Evolutionary conservation across 2,888 invertebrate genomes (phyloP).

Genomic region (Tetragonula carbonaria): DNA sequence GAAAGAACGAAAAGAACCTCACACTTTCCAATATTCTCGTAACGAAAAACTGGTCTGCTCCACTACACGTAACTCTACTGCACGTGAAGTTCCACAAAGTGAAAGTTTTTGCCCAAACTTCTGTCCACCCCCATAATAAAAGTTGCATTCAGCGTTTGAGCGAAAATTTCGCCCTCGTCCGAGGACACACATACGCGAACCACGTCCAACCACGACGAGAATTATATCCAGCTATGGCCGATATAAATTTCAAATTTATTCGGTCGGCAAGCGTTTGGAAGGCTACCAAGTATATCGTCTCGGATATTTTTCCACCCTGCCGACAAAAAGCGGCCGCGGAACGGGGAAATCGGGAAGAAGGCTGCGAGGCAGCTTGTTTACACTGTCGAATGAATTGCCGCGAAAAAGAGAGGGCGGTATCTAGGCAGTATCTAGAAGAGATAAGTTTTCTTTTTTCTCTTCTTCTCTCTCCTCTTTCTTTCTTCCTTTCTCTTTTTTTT

Average conservation of each 20-base stretch:
- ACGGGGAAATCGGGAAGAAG: background rate
- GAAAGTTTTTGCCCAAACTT: background rate
- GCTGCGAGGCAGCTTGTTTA: constrained; percentile 5
- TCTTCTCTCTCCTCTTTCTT: too few species aligned
- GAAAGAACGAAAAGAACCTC: too few species aligned
- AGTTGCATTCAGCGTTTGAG: background rate
- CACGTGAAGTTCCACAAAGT: background rate
- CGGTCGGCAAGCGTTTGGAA: constrained; percentile 42
- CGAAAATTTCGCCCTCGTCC: too few species aligned
- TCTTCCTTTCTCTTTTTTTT: too few species aligned
- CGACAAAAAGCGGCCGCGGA: constrained; percentile 20
- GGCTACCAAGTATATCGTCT: constrained; percentile 47
- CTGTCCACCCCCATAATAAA: background rate
- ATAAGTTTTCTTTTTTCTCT: background rate
- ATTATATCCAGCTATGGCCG: constrained; percentile 12
- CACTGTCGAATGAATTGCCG: constrained; percentile 4
- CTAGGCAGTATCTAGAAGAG: background rate
- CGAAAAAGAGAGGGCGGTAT: background rate
- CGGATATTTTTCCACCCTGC: constrained; percentile 22
- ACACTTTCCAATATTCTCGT: too few species aligned
- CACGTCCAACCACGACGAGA: background rate
- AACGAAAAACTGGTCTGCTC: too few species aligned
- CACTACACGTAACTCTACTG: too few species aligned
- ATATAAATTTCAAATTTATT: constrained; percentile 53
- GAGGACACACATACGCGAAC: too few species aligned